phyloP scores from a whole-genome alignment of 2,888 invertebrate species.

The Arrhopalites spinosus region DNA sequence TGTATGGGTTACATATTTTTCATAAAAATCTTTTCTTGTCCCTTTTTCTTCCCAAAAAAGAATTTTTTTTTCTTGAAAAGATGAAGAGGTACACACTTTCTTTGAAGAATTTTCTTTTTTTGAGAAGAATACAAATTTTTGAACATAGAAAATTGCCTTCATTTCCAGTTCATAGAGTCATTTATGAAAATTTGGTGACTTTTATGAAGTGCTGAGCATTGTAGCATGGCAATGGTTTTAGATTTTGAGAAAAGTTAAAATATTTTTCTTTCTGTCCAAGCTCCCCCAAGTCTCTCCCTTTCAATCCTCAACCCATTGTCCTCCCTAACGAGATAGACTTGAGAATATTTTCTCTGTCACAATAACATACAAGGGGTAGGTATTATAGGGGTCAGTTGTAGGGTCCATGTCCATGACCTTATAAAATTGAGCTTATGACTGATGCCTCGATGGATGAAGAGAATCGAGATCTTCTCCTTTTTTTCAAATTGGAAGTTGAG shows the following conservation, averaged over 20 bases:
- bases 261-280: neutral
- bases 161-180: too few relatives aligned
- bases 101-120: neutral
- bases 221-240: neutral
- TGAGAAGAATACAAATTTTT: too few relatives aligned
- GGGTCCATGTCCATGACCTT: neutral
- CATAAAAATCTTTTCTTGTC: neutral
- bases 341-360: too few relatives aligned
- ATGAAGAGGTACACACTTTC: constrained; percentile 11
- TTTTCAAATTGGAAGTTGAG: neutral
- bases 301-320: neutral
- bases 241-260: too few relatives aligned
- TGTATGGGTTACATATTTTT: too few relatives aligned
- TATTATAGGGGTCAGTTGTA: neutral
- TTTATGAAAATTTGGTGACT: constrained; percentile 19
- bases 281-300: neutral
- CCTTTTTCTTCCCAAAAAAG: too few relatives aligned
- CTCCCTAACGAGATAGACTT: neutral
- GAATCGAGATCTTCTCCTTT: neutral
- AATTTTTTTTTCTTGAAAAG: too few relatives aligned
- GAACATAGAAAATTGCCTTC: too few relatives aligned
- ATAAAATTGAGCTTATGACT: too few relatives aligned
- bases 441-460: too few relatives aligned
- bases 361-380: too few relatives aligned
- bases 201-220: constrained; percentile 30